Evolutionary conservation across 2,888 invertebrate genomes (phyloP).

Genomic region (Athetis lepigone): DNA sequence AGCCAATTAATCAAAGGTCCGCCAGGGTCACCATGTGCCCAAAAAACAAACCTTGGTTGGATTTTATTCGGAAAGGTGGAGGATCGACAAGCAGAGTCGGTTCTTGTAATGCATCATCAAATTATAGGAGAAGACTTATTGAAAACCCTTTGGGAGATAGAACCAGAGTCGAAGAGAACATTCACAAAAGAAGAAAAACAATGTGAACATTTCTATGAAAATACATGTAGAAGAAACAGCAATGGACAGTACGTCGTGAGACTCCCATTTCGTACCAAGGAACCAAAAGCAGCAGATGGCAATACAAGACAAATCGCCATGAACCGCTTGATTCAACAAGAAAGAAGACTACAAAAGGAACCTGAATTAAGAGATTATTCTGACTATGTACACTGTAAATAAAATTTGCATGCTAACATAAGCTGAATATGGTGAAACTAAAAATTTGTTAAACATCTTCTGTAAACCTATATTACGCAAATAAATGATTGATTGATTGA

Average conservation of each 20-base stretch:
- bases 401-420: too few relatives aligned
- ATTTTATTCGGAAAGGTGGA: conserved; percentile 20
- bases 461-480: too few relatives aligned
- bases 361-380: conserved; percentile 33
- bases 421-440: too few relatives aligned
- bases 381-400: too few relatives aligned
- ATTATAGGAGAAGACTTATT: conserved; percentile 17
- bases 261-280: conserved; percentile 13
- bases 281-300: conserved; percentile 11
- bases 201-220: conserved; percentile 16
- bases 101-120: conserved; percentile 38
- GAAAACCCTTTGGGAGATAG: conserved; percentile 28
- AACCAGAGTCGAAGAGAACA: conserved; percentile 10
- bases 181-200: conserved; percentile 7
- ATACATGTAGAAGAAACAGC: conserved; percentile 4
- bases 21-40: conserved; percentile 12
- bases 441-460: too few relatives aligned
- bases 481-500: too few relatives aligned
- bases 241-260: conserved; percentile 18
- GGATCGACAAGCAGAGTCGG: conserved; percentile 28
- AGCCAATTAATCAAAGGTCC: conserved; percentile 7
- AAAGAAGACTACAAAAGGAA: conserved; percentile 38
- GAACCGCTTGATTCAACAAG: conserved; percentile 9
- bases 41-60: conserved; percentile 15
- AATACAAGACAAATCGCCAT: conserved; percentile 18